phyloP scores from a whole-genome alignment of 1,140 invertebrate species.

The Drosophila nasuta region DNA sequence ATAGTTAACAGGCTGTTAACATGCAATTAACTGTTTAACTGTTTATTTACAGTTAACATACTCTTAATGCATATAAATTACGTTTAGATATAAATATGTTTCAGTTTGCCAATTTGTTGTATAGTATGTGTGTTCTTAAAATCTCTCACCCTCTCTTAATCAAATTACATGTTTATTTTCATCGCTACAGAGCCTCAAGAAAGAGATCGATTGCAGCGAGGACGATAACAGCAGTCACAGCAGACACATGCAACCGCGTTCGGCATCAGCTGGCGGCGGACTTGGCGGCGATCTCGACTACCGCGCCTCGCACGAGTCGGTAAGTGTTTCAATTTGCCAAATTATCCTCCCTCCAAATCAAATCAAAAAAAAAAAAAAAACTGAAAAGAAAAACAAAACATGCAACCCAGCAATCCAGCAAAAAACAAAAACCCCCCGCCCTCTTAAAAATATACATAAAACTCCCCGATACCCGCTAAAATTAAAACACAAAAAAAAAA shows the following conservation, averaged over 20 bases:
- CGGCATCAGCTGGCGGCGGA: conserved; percentile 89
- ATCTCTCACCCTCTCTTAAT: too few species aligned
- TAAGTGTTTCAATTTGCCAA: conserved; percentile 86
- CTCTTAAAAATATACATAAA: neutral
- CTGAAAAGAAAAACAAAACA: neutral
- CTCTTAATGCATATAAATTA: too few species aligned
- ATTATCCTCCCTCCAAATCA: neutral
- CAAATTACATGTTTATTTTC: too few species aligned
- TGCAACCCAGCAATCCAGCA: conserved; percentile 1
- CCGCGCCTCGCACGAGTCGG: conserved; percentile 92
- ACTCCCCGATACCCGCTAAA: neutral
- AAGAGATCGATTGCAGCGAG: conserved; percentile 92
- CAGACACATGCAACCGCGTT: conserved; percentile 82
- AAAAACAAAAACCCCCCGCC: neutral
- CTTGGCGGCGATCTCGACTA: conserved; percentile 92
- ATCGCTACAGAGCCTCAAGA: conserved; percentile 91
- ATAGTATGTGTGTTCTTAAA: too few species aligned
- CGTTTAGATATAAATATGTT: too few species aligned
- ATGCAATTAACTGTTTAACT: too few species aligned
- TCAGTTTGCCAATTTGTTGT: too few species aligned
- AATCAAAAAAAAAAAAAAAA: neutral
- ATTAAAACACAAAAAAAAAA: neutral
- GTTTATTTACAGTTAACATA: too few species aligned
- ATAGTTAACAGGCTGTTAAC: too few species aligned
- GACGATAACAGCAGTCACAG: conserved; percentile 88